Evolutionary conservation across 2,888 invertebrate species (phyloP).

Genomic region (Chrysopilus asiliformis): DNA sequence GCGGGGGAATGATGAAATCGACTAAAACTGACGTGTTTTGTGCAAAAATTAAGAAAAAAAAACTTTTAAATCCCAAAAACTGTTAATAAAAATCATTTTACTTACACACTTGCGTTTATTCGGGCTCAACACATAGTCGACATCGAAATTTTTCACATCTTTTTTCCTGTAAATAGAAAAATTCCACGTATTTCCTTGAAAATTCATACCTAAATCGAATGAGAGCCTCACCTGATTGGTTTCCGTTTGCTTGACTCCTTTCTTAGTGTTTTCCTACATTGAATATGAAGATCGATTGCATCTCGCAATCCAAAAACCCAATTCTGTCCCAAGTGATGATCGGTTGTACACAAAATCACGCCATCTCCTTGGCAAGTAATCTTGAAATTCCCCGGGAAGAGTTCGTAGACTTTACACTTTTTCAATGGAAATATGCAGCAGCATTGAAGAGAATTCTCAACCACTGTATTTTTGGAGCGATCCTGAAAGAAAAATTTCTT

Average conservation of each 20-base stretch:
- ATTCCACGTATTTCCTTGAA: too few species aligned
- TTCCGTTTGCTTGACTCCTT: slow-evolving; percentile 50
- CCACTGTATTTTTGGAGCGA: slow-evolving; percentile 37
- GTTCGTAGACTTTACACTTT: slow-evolving; percentile 50
- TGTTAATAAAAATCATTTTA: slow-evolving; percentile 11
- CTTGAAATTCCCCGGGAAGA: slow-evolving; percentile 44
- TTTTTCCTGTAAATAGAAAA: slow-evolving; percentile 31
- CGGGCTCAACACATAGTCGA: slow-evolving; percentile 41
- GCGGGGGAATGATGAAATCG: too few species aligned
- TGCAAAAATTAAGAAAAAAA: too few species aligned
- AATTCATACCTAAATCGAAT: too few species aligned
- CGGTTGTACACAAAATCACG: slow-evolving; percentile 43
- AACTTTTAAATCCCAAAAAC: too few species aligned
- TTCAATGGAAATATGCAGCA: slow-evolving; percentile 54
- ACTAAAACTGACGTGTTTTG: too few species aligned
- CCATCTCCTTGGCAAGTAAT: slow-evolving; percentile 45
- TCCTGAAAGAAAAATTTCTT: slow-evolving; percentile 19
- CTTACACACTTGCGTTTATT: slow-evolving; percentile 38
- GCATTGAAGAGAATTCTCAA: slow-evolving; percentile 47
- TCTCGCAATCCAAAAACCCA: slow-evolving; percentile 45
- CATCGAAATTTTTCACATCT: slow-evolving; percentile 40
- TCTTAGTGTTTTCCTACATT: slow-evolving; percentile 45
- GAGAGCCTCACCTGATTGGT: slow-evolving; percentile 37
- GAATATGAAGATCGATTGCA: slow-evolving; percentile 43
- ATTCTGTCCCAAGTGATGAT: slow-evolving; percentile 38